phyloP scores from a whole-genome alignment of 2,113 vertebrate genomes.

The Felis catus region DNA sequence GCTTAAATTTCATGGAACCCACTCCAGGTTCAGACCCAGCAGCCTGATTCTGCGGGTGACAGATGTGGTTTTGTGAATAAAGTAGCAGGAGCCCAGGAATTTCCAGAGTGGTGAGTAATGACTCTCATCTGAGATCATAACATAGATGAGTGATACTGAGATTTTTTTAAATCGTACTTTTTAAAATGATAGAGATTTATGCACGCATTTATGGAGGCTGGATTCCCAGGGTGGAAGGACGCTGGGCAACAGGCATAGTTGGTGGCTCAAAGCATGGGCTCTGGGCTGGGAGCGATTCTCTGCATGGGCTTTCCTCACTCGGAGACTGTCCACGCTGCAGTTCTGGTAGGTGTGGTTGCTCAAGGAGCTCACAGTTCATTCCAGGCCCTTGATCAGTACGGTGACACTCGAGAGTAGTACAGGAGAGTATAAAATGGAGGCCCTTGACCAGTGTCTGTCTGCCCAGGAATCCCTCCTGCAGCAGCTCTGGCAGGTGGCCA shows the following conservation, averaged over 20 bases:
- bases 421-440: neutral
- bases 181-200: neutral
- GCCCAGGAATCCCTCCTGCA: neutral
- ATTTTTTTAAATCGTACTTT: neutral
- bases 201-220: neutral
- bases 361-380: neutral
- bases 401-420: accelerated
- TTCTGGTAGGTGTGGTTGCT: neutral
- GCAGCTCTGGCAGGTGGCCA: neutral
- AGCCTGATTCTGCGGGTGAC: neutral
- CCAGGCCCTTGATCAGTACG: neutral
- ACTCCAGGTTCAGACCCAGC: neutral
- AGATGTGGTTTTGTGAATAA: neutral
- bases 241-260: accelerated
- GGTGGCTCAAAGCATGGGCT: neutral
- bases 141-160: neutral
- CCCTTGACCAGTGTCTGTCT: neutral
- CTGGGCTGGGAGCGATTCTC: neutral
- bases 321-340: neutral
- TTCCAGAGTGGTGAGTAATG: constrained; percentile 36
- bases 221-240: neutral
- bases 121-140: neutral
- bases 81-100: neutral
- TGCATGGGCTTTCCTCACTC: accelerated
- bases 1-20: neutral